A percentile compares a stretch with the other conserved stretches of the same genome.
Evolutionary conservation across 2,797 vertebrate species (phyloP).

Genomic region (Thripadectes ignobilis): DNA sequence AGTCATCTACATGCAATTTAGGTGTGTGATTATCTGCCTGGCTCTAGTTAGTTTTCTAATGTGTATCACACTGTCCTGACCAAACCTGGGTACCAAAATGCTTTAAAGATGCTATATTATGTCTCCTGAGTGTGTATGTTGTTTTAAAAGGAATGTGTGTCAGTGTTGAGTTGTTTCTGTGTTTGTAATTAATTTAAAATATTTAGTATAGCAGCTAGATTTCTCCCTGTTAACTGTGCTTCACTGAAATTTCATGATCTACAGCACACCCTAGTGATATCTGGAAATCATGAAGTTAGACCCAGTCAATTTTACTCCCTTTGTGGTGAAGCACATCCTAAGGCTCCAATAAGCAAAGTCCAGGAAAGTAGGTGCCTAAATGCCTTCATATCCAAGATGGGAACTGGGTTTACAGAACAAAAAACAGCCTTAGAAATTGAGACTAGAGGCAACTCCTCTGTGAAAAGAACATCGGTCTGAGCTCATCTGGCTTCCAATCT

Average conservation of each 20-base stretch:
- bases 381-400: not conserved
- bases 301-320: not conserved
- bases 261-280: constrained; percentile 72
- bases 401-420: not conserved
- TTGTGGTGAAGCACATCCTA: not conserved
- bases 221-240: not conserved
- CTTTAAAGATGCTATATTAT: not conserved
- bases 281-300: not conserved
- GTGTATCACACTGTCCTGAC: not conserved
- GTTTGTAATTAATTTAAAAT: constrained; percentile 16
- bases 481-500: not conserved
- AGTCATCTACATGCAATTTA: not conserved
- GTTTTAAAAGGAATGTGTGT: not conserved
- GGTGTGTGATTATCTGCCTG: not conserved
- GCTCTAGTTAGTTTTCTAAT: not conserved
- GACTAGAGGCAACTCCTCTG: not conserved
- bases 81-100: not conserved
- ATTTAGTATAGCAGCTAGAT: not conserved
- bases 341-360: not conserved
- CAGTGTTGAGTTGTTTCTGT: not conserved
- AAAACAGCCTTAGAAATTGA: not conserved
- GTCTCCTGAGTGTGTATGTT: not conserved
- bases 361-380: not conserved
- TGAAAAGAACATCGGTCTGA: not conserved
- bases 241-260: constrained; percentile 68